phyloP scores from a whole-genome alignment of 2,888 invertebrate genomes.

The Watsonalla binaria region DNA sequence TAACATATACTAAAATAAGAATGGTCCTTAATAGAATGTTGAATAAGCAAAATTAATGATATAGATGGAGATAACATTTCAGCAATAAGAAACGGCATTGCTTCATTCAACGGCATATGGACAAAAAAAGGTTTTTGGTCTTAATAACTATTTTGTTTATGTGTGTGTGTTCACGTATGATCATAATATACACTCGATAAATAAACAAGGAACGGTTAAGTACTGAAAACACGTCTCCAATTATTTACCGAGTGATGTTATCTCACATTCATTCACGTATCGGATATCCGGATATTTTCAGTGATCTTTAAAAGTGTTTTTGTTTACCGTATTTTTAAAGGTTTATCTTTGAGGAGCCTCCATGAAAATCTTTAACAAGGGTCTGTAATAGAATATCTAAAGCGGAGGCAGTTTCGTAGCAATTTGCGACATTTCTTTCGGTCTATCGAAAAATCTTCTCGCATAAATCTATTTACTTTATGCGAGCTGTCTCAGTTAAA shows the following conservation, averaged over 20 bases:
- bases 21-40: too few relatives aligned
- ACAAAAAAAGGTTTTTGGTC: too few relatives aligned
- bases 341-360: background rate
- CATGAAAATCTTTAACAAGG: background rate
- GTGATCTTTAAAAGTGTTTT: background rate
- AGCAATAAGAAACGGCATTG: too few relatives aligned
- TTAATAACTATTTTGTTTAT: too few relatives aligned
- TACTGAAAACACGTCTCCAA: too few relatives aligned
- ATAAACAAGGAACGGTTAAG: too few relatives aligned
- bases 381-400: background rate
- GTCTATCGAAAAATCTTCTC: background rate
- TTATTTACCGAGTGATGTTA: background rate
- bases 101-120: too few relatives aligned
- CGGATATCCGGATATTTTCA: background rate
- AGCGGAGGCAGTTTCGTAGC: background rate
- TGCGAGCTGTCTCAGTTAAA: background rate
- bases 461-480: background rate
- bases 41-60: too few relatives aligned
- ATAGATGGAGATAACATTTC: too few relatives aligned
- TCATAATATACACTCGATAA: too few relatives aligned
- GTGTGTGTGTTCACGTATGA: too few relatives aligned
- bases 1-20: too few relatives aligned
- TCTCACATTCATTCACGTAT: background rate
- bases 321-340: background rate
- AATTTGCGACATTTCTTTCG: background rate